Percentiles rank a stretch among this genome's conserved stretches.
phyloP scores from a whole-genome alignment of 2,888 invertebrate species.

The Drosophila prostipennis region DNA sequence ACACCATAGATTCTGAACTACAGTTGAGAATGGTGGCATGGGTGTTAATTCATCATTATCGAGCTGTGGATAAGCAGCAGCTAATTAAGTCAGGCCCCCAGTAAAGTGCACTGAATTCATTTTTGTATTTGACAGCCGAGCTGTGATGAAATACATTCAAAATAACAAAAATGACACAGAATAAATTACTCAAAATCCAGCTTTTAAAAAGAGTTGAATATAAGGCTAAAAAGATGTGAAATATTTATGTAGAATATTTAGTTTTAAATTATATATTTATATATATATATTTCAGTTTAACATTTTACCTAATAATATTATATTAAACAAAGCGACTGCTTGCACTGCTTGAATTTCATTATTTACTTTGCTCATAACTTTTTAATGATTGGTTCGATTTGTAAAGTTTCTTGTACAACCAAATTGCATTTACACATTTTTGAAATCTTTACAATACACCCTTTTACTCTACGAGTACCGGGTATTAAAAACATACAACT shows the following conservation, averaged over 20 bases:
- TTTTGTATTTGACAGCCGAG: constrained; percentile 20
- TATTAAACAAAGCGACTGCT: too few species aligned
- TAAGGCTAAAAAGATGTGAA: neutral
- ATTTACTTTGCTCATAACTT: too few species aligned
- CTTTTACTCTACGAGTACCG: too few species aligned
- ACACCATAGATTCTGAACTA: neutral
- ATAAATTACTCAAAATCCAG: constrained; percentile 4
- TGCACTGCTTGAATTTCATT: too few species aligned
- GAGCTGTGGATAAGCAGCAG: constrained; percentile 17
- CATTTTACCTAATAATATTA: neutral
- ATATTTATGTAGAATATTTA: too few species aligned
- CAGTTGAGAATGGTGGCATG: neutral
- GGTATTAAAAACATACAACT: too few species aligned
- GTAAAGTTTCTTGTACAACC: too few species aligned
- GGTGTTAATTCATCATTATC: constrained; percentile 21
- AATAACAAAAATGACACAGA: neutral
- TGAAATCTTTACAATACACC: too few species aligned
- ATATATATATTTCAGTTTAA: too few species aligned
- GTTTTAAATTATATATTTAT: too few species aligned
- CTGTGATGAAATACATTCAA: constrained; percentile 1
- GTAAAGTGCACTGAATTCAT: constrained; percentile 2
- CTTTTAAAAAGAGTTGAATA: neutral
- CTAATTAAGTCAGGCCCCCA: constrained; percentile 22
- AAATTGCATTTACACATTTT: too few species aligned
- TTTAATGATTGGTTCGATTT: too few species aligned